Evolutionary conservation across 2,888 invertebrate species (phyloP), one percentile per base, ranked within the genome.

Genomic region (Bombylius major): DNA sequence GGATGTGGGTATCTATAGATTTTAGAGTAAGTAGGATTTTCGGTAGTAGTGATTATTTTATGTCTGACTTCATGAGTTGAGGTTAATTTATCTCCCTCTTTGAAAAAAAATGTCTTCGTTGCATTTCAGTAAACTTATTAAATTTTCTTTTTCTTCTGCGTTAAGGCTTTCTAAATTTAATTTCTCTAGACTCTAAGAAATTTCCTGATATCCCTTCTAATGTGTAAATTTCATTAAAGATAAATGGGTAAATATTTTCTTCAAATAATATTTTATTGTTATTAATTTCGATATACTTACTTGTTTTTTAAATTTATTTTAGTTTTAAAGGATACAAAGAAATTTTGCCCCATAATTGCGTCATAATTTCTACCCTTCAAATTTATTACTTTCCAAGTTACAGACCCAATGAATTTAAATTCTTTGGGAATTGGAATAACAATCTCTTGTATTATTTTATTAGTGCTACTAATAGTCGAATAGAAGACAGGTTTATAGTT

Each of bases 1-100:
- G 55, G 45, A 39, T 59, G 54, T 8, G 60, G 62, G 51, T 59
- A 59, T 11, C 55, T 47, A n/a, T 61, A 60, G n/a, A 55, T 55
- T 56, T 53, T 58, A n/a, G 55, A 56, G 50, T 53, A 60, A 50
- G 55, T 47, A 3, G 56, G 56, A n/a, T 55, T 58, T 13, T 54
- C 33, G 11, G 55, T 53, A 9, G 51, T 57, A 4, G 61, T 61
- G 14, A 57, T 56, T 32, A 59, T 59, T 58, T 54, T 47, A 55
- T 59, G 59, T 52, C 54, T 53, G 11, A 58, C 23, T 47, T 47
- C 49, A 34, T 44, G 50, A 13, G 58, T 57, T 33, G 55, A 47
- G n/a, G n/a, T n/a, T n/a, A n/a, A n/a, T n/a, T n/a, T n/a, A n/a
- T n/a, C n/a, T n/a, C n/a, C n/a, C n/a, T 47, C 59, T 57, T 8